Evolutionary conservation across 2,113 vertebrate genomes (phyloP).

Genomic region (Siniperca chuatsi): DNA sequence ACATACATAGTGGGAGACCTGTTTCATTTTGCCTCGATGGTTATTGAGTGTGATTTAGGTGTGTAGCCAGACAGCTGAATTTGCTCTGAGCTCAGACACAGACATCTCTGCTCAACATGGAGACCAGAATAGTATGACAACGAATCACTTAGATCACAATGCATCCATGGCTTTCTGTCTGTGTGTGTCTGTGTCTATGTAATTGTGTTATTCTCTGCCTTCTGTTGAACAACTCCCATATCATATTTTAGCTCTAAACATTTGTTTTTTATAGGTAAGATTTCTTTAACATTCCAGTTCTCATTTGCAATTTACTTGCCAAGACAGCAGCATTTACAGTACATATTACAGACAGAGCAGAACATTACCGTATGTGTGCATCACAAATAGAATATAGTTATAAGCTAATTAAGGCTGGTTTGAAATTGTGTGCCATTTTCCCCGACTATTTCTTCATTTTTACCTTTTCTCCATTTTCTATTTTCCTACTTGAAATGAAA

Average conservation of each 20-base stretch:
- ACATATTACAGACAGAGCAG: not conserved
- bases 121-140: conserved; percentile 42
- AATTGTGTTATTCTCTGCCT: not conserved
- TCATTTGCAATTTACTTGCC: not conserved
- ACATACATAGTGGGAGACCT: conserved; percentile 29
- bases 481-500: conserved; percentile 40
- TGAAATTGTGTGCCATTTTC: conserved; percentile 3
- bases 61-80: conserved; percentile 42
- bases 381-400: not conserved
- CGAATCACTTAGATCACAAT: conserved; percentile 23
- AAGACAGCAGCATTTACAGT: not conserved
- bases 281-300: conserved; percentile 18
- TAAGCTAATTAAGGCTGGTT: conserved; percentile 9
- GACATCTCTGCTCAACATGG: conserved; percentile 50
- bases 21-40: conserved; percentile 48
- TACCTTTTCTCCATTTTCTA: conserved; percentile 14
- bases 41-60: conserved; percentile 43
- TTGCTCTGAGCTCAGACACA: conserved; percentile 44
- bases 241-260: conserved; percentile 12
- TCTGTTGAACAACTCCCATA: not conserved
- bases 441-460: not conserved
- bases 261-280: not conserved
- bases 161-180: conserved; percentile 10
- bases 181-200: not conserved
- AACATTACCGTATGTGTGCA: not conserved